Conservation (phyloP, 2,888 invertebrate species). For the Dilophus febrilis region DNA sequence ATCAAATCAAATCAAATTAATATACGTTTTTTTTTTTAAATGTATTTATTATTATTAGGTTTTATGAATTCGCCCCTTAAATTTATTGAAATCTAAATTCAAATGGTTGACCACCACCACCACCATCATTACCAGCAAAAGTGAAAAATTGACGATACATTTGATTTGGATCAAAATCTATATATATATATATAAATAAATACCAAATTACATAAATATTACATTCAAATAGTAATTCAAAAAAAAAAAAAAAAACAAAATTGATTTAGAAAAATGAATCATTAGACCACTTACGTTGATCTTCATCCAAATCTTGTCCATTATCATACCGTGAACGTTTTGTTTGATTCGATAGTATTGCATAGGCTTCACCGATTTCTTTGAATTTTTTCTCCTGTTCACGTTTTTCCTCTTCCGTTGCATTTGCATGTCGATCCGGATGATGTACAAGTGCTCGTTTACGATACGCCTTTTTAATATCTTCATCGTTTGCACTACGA, state of each 20-base stretch:
- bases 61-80: no score
- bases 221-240: no score
- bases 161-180: constrained; percentile 66
- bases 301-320: constrained; percentile 75
- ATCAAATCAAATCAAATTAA: no score
- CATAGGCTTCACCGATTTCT: constrained; percentile 92
- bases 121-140: constrained; percentile 37
- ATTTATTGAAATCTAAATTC: no score
- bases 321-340: constrained; percentile 81
- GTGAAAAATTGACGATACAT: constrained; percentile 76
- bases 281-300: constrained; percentile 14
- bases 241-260: no score
- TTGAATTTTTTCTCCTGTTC: constrained; percentile 90
- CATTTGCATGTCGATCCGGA: constrained; percentile 86
- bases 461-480: constrained; percentile 83
- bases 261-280: background rate
- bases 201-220: no score
- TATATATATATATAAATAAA: no score
- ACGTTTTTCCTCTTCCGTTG: constrained; percentile 65
- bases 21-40: no score
- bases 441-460: constrained; percentile 69
- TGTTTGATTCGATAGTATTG: constrained; percentile 75
- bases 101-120: background rate
- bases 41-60: no score
- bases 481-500: constrained; percentile 69